Percentiles rank a stretch among this genome's conserved stretches.
Evolutionary conservation across 92 coral and sea anemone species (phyloP).

Genomic region (Bergia puertoricense): DNA sequence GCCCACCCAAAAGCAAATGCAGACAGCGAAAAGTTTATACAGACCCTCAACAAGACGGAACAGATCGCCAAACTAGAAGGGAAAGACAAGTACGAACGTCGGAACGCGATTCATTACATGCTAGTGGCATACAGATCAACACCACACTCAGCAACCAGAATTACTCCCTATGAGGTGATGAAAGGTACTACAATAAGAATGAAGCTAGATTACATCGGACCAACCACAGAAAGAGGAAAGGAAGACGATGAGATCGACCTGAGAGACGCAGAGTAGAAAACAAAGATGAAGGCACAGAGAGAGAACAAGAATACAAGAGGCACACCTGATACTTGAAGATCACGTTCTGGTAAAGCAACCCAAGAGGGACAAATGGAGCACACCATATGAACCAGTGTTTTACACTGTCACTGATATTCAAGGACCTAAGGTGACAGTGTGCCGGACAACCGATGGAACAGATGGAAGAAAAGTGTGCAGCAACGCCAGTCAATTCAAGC

Average conservation of each 20-base stretch:
- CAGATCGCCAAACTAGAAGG: slow-evolving; percentile 36
- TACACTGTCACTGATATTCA: slow-evolving; percentile 39
- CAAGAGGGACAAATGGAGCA: slow-evolving; percentile 54
- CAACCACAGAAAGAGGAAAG: too few species aligned
- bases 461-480: slow-evolving; percentile 54
- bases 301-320: slow-evolving; percentile 18
- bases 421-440: slow-evolving; percentile 52
- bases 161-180: slow-evolving; percentile 4
- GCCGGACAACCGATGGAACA: slow-evolving; percentile 26
- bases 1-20: slow-evolving; percentile 58
- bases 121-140: background rate
- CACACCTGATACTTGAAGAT: slow-evolving; percentile 32
- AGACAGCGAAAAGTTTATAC: slow-evolving; percentile 58
- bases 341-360: slow-evolving; percentile 18
- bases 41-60: slow-evolving; percentile 62
- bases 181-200: background rate
- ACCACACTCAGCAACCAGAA: slow-evolving; percentile 25
- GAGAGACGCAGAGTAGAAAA: slow-evolving; percentile 37
- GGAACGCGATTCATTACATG: slow-evolving; percentile 32
- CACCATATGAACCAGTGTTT: slow-evolving; percentile 62
- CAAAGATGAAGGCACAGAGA: slow-evolving; percentile 19
- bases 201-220: too few species aligned
- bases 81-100: too few species aligned
- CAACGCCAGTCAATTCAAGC: slow-evolving; percentile 47
- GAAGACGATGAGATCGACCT: background rate